Conservation (phyloP, 2,797 vertebrate species). For the Rhabdophis nuchalis region DNA sequence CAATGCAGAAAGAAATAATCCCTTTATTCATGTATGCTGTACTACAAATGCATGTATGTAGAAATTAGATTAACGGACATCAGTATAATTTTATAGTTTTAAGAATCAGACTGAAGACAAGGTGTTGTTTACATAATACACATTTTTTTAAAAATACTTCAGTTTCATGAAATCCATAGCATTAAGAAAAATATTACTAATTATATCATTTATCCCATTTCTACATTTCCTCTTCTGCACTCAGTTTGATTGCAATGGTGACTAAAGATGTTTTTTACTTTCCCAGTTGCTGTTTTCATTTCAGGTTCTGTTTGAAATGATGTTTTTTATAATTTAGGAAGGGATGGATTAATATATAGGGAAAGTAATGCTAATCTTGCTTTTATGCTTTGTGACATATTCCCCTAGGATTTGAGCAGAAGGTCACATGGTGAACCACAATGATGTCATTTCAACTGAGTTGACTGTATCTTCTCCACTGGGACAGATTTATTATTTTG, state of each 20-base stretch:
- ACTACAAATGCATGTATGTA: background rate
- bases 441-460: slow-evolving; percentile 45
- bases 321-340: slow-evolving; percentile 21
- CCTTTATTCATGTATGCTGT: background rate
- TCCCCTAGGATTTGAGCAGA: slow-evolving; percentile 29
- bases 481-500: slow-evolving; percentile 30
- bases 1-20: background rate
- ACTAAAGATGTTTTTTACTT: background rate
- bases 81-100: background rate
- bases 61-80: background rate
- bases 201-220: slow-evolving; percentile 6
- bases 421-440: slow-evolving; percentile 31
- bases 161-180: background rate
- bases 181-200: slow-evolving; percentile 6
- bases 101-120: background rate
- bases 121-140: background rate
- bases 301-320: slow-evolving; percentile 17
- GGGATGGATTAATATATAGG: slow-evolving; percentile 18
- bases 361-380: background rate
- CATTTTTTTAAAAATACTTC: background rate
- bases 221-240: background rate
- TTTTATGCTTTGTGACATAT: slow-evolving; percentile 33
- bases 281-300: background rate
- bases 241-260: background rate
- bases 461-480: slow-evolving; percentile 1